Conservation (phyloP, 1,140 invertebrate species). For the Macrostomum lignano region DNA sequence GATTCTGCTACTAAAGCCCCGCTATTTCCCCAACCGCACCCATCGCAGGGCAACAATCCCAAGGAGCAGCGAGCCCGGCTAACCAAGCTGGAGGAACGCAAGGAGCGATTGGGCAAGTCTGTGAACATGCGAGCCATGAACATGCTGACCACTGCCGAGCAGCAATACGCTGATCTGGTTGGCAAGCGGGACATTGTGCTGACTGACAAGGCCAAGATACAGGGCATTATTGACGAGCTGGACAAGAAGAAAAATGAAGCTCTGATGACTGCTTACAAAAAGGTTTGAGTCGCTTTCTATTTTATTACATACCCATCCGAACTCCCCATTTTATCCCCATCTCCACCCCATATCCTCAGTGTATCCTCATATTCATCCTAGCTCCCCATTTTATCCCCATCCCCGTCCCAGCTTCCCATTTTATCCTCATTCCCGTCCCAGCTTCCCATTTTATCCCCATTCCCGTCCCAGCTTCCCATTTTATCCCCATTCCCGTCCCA, state of each 20-base stretch:
- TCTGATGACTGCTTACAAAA: constrained; percentile 46
- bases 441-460: too few relatives aligned
- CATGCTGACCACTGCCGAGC: constrained; percentile 53
- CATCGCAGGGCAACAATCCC: too few relatives aligned
- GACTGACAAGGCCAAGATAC: constrained; percentile 38
- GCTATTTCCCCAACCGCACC: too few relatives aligned
- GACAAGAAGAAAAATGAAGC: constrained; percentile 61
- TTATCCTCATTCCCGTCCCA: too few relatives aligned
- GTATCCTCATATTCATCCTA: constrained; percentile 1
- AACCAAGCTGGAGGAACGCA: too few relatives aligned
- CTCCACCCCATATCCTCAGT: not conserved
- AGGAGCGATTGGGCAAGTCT: too few relatives aligned
- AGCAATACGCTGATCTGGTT: constrained; percentile 47
- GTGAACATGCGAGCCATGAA: constrained; percentile 56
- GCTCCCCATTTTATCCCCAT: too few relatives aligned
- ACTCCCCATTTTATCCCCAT: not conserved
- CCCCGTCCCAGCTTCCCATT: too few relatives aligned
- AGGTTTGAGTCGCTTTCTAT: constrained; percentile 25
- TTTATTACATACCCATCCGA: not conserved
- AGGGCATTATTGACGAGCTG: constrained; percentile 47
- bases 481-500: too few relatives aligned
- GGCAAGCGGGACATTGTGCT: constrained; percentile 54
- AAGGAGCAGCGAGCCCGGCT: too few relatives aligned
- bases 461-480: too few relatives aligned
- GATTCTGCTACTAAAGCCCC: too few relatives aligned